phyloP scores from a whole-genome alignment of 1,140 invertebrate species.

The Drosophila asahinai region DNA sequence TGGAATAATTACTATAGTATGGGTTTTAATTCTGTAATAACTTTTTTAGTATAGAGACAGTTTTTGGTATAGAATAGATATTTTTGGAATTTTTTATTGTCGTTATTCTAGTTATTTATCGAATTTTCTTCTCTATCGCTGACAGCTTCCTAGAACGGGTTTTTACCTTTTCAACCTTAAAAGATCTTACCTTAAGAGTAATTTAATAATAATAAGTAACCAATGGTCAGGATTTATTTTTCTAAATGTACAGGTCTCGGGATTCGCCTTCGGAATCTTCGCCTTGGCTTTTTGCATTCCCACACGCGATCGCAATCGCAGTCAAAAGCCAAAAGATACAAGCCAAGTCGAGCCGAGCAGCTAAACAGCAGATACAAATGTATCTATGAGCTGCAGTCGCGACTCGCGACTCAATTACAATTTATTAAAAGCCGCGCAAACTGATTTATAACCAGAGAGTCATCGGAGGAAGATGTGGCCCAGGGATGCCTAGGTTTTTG shows the following conservation, averaged over 20 bases:
- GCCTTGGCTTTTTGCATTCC: constrained; percentile 71
- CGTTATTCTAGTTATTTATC: too few species aligned
- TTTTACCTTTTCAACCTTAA: too few species aligned
- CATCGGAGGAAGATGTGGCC: constrained; percentile 30
- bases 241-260: neutral
- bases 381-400: constrained; percentile 77
- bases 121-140: too few species aligned
- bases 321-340: constrained; percentile 38
- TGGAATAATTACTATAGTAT: too few species aligned
- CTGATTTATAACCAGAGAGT: constrained; percentile 76
- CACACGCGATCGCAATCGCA: constrained; percentile 77
- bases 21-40: too few species aligned
- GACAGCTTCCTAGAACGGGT: too few species aligned
- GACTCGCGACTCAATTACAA: constrained; percentile 82
- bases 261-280: constrained; percentile 32
- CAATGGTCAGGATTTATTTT: neutral
- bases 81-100: too few species aligned
- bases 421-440: constrained; percentile 81
- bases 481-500: constrained; percentile 26
- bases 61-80: too few species aligned
- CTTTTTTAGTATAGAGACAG: too few species aligned
- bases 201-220: neutral
- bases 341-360: constrained; percentile 31
- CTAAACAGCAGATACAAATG: constrained; percentile 68
- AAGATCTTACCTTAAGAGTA: too few species aligned